Evolutionary conservation across 2,888 invertebrate genomes (phyloP).

Genomic region (Frankliniella fusca): DNA sequence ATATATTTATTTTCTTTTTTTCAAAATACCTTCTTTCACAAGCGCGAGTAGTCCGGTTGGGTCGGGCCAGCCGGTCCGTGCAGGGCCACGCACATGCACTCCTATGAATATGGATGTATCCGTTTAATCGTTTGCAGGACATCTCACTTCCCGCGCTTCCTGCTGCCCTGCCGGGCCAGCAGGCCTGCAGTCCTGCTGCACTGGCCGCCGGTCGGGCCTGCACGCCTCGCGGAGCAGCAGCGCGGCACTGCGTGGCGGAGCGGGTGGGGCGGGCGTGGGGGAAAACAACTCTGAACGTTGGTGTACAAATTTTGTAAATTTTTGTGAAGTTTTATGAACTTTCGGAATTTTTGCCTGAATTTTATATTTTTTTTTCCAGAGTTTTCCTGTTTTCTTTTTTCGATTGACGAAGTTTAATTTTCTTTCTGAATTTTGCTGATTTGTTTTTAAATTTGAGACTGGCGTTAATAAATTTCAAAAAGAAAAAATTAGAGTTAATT

Average conservation of each 20-base stretch:
- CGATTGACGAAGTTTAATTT: too few relatives aligned
- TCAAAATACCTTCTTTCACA: neutral
- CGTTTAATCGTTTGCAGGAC: conserved; percentile 4
- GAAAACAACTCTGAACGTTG: too few relatives aligned
- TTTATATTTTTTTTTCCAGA: too few relatives aligned
- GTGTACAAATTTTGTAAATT: too few relatives aligned
- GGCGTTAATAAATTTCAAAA: too few relatives aligned
- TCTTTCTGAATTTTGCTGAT: too few relatives aligned
- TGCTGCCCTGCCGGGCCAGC: neutral
- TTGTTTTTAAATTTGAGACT: too few relatives aligned
- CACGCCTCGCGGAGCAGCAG: neutral
- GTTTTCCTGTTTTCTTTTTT: too few relatives aligned
- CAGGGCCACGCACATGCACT: neutral
- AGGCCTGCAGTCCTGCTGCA: neutral
- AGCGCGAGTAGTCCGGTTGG: neutral
- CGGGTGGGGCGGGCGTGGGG: neutral
- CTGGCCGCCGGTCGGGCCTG: neutral
- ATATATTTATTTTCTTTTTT: too few relatives aligned
- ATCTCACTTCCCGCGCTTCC: neutral
- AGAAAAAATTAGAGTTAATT: too few relatives aligned
- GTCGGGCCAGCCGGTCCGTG: neutral
- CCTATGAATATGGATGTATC: conserved; percentile 20
- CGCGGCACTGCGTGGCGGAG: neutral
- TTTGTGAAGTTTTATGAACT: too few relatives aligned
- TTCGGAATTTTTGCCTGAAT: too few relatives aligned